Conservation (phyloP, 2,113 vertebrate species). For the Lepisosteus osseus region DNA sequence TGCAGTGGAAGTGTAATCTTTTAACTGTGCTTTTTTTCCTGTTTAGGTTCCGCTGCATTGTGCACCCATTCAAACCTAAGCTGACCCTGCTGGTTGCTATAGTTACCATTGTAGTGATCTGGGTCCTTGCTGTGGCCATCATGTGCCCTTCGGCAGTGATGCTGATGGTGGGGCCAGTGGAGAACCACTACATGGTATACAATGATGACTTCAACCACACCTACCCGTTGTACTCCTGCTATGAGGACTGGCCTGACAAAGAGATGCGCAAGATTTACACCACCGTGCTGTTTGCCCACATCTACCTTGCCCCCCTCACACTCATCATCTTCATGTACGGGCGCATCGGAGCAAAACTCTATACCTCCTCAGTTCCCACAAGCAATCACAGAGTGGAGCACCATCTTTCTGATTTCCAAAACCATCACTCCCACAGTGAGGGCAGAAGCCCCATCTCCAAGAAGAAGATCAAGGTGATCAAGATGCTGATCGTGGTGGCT, state of each 20-base stretch:
- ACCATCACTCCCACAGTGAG: slow-evolving; percentile 20
- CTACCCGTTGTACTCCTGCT: slow-evolving; percentile 65
- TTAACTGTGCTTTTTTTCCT: slow-evolving; percentile 1
- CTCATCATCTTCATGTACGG: slow-evolving; percentile 68
- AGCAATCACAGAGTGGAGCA: slow-evolving; percentile 37
- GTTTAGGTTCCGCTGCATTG: slow-evolving; percentile 69
- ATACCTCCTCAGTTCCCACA: slow-evolving; percentile 45
- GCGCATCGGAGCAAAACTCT: slow-evolving; percentile 67
- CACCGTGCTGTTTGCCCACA: slow-evolving; percentile 63
- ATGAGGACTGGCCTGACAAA: slow-evolving; percentile 65
- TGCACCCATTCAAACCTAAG: slow-evolving; percentile 70
- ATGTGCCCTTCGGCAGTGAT: slow-evolving; percentile 68
- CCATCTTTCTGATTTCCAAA: no score
- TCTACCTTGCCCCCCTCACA: slow-evolving; percentile 67
- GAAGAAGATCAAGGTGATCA: slow-evolving; percentile 70
- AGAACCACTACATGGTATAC: slow-evolving; percentile 61
- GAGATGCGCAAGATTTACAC: slow-evolving; percentile 73
- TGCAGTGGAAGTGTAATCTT: background rate
- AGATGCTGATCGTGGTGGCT: slow-evolving; percentile 72
- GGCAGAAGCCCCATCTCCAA: slow-evolving; percentile 49
- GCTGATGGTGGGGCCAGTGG: slow-evolving; percentile 60
- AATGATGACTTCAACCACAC: slow-evolving; percentile 55
- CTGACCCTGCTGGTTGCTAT: slow-evolving; percentile 59
- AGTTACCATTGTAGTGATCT: slow-evolving; percentile 62
- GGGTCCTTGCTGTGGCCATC: slow-evolving; percentile 63